These are phyloP conservation scores for Atethmia centrago DNA, from an alignment of 2,888 invertebrate species.

Conservation along the genomic window DNA sequence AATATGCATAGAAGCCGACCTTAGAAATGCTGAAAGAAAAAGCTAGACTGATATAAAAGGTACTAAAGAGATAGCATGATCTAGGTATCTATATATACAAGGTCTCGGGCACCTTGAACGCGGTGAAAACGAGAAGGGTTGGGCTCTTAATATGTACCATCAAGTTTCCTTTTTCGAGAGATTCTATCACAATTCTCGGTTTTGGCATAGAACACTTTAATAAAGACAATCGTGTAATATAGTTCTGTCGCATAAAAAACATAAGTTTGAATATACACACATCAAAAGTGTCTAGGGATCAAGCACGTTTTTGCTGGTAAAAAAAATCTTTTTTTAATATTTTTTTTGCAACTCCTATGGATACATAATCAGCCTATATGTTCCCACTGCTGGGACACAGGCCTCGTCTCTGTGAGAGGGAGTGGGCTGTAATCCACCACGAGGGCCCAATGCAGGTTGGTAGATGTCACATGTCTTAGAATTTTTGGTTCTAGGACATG, in stretches of 20 bases:
- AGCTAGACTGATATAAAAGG: neutral
- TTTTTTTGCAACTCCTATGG: too few relatives aligned
- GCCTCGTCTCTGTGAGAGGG: too few relatives aligned
- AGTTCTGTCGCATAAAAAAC: neutral
- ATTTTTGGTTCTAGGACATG: too few relatives aligned
- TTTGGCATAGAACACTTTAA: neutral
- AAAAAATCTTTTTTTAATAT: too few relatives aligned
- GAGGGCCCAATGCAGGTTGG: too few relatives aligned
- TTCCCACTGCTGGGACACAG: too few relatives aligned
- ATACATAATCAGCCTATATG: too few relatives aligned
- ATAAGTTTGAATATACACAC: neutral
- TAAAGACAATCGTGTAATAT: neutral
- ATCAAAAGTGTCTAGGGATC: too few relatives aligned
- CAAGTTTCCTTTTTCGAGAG: neutral
- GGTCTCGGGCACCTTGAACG: constrained; percentile 12
- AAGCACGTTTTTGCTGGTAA: too few relatives aligned
- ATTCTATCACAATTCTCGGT: neutral
- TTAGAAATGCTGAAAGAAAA: neutral
- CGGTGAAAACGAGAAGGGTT: constrained; percentile 30
- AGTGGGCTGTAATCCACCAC: too few relatives aligned
- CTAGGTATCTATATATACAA: constrained; percentile 9
- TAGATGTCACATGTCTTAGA: too few relatives aligned
- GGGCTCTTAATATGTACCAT: neutral
- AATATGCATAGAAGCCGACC: too few relatives aligned
- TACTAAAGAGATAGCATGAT: constrained; percentile 3